Evolutionary conservation across 2,888 invertebrate genomes (phyloP), one percentile per base, ranked within the genome.

Genomic region (Campaea margaritaria): DNA sequence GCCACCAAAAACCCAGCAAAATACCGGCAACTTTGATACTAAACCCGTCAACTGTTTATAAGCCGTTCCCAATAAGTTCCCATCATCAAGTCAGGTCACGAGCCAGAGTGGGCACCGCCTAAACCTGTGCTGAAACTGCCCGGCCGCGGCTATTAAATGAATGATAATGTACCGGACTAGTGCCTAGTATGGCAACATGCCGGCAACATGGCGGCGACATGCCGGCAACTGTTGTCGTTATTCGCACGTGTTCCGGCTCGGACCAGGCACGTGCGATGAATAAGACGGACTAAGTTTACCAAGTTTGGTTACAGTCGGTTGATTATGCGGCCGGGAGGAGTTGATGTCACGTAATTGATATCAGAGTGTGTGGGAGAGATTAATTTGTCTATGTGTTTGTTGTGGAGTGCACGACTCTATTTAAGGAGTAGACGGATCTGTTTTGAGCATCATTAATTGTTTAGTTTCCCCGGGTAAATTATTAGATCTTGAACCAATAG

Each of bases 71-170:
- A 56, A 64, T 55, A 69, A 68, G 46, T 65, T 61, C 60, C 47
- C 64, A 74, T 71, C 67, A 77, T 53, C 53, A 72, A 75, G 67
- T 64, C 75, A 53, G 68, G 80, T 79, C 79, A 79, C 78, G 80
- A 75, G 69, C 72, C 63, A 62, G 53, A 73, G 64, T 74, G 76
- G 70, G 74, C 75, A 63, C 65, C 64, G 57, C 12, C 45, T 65
- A 51, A 51, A 51, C 51, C 51, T 51, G 51, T 43, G 51, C 43
- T 58, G 64, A 64, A 75, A 73, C 75, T 75, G 73, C 70, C 75
- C 68, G 67, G 71, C 69, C 75, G 71, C 64, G 69, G 72, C 82
- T 80, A 82, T 86, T 82, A 86, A 85, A 85, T 85, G 86, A 85
- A 86, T 85, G 87, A 83, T 85, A 85, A 85, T 82, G 81, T 76